Evolutionary conservation across 2,797 vertebrate species (phyloP).

Genomic region (Takifugu rubripes): DNA sequence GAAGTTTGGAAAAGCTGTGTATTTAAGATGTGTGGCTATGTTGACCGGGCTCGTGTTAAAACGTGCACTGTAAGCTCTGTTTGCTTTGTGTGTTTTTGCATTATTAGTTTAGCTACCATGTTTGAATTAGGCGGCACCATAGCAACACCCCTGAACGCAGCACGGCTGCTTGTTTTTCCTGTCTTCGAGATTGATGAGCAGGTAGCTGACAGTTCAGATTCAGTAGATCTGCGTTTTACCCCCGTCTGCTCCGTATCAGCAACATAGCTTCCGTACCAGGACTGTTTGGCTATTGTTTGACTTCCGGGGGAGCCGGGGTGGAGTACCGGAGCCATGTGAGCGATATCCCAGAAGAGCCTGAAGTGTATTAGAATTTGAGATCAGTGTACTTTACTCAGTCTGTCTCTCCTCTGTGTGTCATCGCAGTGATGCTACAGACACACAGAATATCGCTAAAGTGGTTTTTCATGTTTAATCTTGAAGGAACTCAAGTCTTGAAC

Average conservation of each 20-base stretch:
- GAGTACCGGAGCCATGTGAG: slow-evolving; percentile 9
- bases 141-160: not conserved
- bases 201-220: slow-evolving; percentile 30
- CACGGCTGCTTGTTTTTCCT: not conserved
- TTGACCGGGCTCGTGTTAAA: slow-evolving; percentile 1
- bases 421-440: too few species aligned
- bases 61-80: not conserved
- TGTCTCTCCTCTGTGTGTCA: too few species aligned
- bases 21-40: not conserved
- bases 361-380: too few species aligned
- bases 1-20: not conserved
- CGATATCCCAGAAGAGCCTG: slow-evolving; percentile 36
- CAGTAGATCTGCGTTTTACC: slow-evolving; percentile 33
- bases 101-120: not conserved
- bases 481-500: not conserved
- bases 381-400: too few species aligned
- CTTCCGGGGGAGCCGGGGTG: slow-evolving; percentile 22
- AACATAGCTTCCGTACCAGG: slow-evolving; percentile 33
- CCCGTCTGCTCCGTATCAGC: slow-evolving; percentile 29
- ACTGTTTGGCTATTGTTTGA: slow-evolving; percentile 44
- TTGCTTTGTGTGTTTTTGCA: slow-evolving; percentile 8
- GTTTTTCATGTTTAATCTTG: too few species aligned
- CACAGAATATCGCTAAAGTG: too few species aligned
- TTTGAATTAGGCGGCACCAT: slow-evolving; percentile 12
- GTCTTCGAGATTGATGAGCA: slow-evolving; percentile 4